Evolutionary conservation across 2,113 vertebrate genomes (phyloP).

Genomic region (Macrotis lagotis): DNA sequence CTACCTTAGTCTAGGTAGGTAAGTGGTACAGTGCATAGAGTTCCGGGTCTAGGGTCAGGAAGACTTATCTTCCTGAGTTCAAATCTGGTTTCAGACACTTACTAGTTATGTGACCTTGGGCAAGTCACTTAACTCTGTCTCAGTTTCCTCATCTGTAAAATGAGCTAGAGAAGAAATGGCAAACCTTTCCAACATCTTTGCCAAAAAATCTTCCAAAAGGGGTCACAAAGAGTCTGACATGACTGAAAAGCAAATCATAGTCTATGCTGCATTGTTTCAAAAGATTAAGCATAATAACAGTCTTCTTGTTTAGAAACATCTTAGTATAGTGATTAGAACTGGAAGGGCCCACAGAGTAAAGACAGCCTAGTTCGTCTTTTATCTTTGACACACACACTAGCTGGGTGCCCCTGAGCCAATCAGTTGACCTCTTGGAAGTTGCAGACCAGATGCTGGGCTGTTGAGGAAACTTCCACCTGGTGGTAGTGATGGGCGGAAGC

Average conservation of each 20-base stretch:
- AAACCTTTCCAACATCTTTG: neutral
- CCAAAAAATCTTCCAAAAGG: neutral
- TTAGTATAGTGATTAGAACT: neutral
- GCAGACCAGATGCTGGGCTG: neutral
- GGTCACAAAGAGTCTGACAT: neutral
- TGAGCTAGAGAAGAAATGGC: neutral
- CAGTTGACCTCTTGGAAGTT: neutral
- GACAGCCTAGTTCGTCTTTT: neutral
- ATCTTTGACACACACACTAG: neutral
- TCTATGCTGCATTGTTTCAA: neutral
- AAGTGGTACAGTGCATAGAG: neutral
- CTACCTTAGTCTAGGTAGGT: neutral
- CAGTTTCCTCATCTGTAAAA: no score
- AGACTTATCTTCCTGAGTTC: neutral
- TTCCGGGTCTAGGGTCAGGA: no score
- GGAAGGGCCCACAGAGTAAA: neutral
- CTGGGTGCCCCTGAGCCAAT: neutral
- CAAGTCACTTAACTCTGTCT: neutral
- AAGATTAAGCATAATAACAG: neutral
- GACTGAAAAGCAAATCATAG: neutral
- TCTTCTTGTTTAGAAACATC: neutral
- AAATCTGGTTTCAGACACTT: neutral
- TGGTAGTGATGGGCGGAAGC: neutral
- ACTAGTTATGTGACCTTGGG: neutral
- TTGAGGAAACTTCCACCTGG: neutral